Percentiles rank a stretch among this genome's conserved stretches.
Evolutionary conservation across 1,140 invertebrate genomes (phyloP).

Genomic region (Caenorhabditis remanei): DNA sequence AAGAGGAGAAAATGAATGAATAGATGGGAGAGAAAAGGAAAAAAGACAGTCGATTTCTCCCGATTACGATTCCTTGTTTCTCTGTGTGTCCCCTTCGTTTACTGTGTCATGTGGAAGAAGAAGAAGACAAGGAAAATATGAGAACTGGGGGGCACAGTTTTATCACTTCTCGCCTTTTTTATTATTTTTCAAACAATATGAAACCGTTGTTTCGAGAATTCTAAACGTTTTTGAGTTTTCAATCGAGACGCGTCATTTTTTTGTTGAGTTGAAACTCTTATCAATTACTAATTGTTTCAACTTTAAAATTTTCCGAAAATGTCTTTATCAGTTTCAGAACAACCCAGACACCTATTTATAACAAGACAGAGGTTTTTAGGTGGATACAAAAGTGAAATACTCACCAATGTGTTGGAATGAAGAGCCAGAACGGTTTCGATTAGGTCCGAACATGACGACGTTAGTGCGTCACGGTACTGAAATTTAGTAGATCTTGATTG

Average conservation of each 20-base stretch:
- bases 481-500: neutral
- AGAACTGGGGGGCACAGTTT: constrained; percentile 37
- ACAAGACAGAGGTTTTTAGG: neutral
- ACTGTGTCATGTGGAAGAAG: constrained; percentile 19
- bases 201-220: neutral
- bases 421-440: constrained; percentile 38
- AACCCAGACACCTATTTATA: neutral
- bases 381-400: neutral
- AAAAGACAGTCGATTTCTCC: constrained; percentile 18
- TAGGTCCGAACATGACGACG: constrained; percentile 36
- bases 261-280: neutral
- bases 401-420: constrained; percentile 24
- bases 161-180: constrained; percentile 47
- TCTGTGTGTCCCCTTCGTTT: neutral
- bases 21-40: neutral
- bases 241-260: neutral
- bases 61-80: constrained; percentile 48
- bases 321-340: neutral
- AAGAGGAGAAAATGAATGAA: constrained; percentile 41
- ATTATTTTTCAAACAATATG: neutral
- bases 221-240: neutral
- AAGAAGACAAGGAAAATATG: neutral
- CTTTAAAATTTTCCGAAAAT: neutral
- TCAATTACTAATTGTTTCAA: constrained; percentile 9
- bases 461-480: constrained; percentile 29